Evolutionary conservation across 2,113 vertebrate genomes (phyloP).

Genomic region (Oceanites oceanicus): DNA sequence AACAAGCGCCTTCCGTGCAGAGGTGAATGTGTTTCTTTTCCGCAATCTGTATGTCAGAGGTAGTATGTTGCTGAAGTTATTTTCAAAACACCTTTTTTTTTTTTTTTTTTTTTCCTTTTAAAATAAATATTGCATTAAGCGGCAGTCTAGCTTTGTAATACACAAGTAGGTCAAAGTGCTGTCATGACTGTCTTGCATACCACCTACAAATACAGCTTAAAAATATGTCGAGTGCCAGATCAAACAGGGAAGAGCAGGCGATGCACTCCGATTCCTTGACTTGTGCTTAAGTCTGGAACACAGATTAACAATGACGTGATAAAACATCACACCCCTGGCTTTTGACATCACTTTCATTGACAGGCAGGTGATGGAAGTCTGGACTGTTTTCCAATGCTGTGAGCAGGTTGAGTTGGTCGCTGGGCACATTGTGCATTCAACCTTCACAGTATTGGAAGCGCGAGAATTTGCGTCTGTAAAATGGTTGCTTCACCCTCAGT

Average conservation of each 20-base stretch:
- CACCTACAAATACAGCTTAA: neutral
- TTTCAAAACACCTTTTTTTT: neutral
- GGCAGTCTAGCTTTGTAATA: neutral
- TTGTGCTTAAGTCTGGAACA: neutral
- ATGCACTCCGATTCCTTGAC: neutral
- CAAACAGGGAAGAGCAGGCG: neutral
- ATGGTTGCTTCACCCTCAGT: neutral
- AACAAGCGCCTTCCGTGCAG: accelerated
- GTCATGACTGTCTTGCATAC: neutral
- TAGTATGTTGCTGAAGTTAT: constrained; percentile 36
- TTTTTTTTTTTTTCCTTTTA: neutral
- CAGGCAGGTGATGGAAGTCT: neutral
- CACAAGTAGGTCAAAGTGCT: neutral
- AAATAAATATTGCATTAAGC: neutral
- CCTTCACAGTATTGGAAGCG: neutral
- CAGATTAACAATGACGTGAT: neutral
- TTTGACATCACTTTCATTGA: neutral
- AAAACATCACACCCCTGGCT: neutral
- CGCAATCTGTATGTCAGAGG: constrained; percentile 42
- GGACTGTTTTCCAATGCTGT: neutral
- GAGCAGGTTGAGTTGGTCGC: neutral
- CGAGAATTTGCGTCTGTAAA: neutral
- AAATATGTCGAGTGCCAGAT: neutral
- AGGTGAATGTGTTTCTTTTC: neutral
- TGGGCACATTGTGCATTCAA: neutral